Base-by-base conservation (phyloP, 2,797 vertebrate species). In the Echeneis naucrates region DNA sequence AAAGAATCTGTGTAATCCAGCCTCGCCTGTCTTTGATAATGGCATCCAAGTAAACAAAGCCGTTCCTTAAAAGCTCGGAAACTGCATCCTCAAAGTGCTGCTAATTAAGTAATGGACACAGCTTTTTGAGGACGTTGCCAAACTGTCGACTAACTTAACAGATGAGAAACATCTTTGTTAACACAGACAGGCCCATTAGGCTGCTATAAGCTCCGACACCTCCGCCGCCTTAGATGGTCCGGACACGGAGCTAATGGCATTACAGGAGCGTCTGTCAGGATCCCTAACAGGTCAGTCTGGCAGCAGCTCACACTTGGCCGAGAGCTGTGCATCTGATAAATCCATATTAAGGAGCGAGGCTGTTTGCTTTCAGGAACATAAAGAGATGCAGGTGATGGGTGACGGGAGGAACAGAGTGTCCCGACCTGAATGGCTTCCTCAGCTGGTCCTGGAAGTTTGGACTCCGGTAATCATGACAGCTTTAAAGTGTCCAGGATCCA, bases 251-350 rank as follows among this genome's bases (percentile, higher is more conserved):
- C 71, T 79, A 77, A 87, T 75, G 75, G 32, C 66, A 80, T 86
- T 85, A 81, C 75, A 78, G 53, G 14, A 64, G 35, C 68, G 38
- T 72, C 76, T 87, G 73, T 85, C 77, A 82, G 55, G 52, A 81
- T 81, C 6, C 51, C 57, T 57, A 81, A 84, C 83, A 81, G 81
- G 83, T 80, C 42, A 19, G 45, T 50, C 83, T 87, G 80, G 85
- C 82, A 88, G 73, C 54, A 59, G 45, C 1, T 0, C 59, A 35
- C 11, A 37, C 53, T 40, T 71, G 60, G 74, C 77, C 60, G 65
- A 78, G 59, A 79, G 47, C 77, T 51, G 55, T 27, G 24, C 6
- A 35, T 75, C 19, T 52, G 40, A 77, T 65, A 26, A 55, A 70
- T 76, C 62, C 53, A 24, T 47, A 77, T 65, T 58, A 72, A 55